A percentile compares a stretch with the other conserved stretches of the same genome.
These are phyloP conservation scores for Cephalotes varians DNA, from an alignment of 2,888 invertebrate species.

Conservation along the genomic window DNA sequence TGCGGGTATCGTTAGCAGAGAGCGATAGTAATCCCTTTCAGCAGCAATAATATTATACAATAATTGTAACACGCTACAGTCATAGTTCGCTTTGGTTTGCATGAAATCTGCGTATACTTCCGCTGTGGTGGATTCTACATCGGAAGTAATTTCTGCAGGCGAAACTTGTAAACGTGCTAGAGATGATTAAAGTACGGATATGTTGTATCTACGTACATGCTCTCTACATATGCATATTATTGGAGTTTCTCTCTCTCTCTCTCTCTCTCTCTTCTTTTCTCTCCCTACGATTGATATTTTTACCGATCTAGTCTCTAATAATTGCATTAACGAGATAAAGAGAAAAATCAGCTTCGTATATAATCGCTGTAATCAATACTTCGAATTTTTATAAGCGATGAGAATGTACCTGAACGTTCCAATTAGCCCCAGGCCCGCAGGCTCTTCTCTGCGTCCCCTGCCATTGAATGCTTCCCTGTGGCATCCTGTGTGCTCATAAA, in stretches of 20 bases:
- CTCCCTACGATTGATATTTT: background rate
- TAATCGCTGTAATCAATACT: constrained; percentile 9
- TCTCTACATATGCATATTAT: constrained; percentile 39
- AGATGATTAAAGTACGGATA: constrained; percentile 36
- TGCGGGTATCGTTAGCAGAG: constrained; percentile 15
- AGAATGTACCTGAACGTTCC: constrained; percentile 91
- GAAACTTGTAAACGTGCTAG: constrained; percentile 44
- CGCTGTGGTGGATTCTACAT: background rate
- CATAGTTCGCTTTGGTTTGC: constrained; percentile 11
- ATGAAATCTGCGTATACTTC: constrained; percentile 10
- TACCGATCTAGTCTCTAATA: constrained; percentile 33
- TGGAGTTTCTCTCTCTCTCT: background rate
- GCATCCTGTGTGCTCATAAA: constrained; percentile 80
- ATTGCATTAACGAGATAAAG: constrained; percentile 38
- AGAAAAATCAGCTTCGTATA: background rate
- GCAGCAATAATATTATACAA: background rate
- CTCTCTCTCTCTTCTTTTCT: background rate
- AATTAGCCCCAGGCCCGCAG: constrained; percentile 90
- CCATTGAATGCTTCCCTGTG: constrained; percentile 84
- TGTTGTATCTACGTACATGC: constrained; percentile 38
- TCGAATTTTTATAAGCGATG: constrained; percentile 9
- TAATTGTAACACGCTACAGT: constrained; percentile 8
- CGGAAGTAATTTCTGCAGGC: constrained; percentile 28
- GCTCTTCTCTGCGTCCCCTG: constrained; percentile 85
- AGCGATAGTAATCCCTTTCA: constrained; percentile 15